phyloP scores from a whole-genome alignment of 2,888 invertebrate species.

The Standfussiana lucernea region DNA sequence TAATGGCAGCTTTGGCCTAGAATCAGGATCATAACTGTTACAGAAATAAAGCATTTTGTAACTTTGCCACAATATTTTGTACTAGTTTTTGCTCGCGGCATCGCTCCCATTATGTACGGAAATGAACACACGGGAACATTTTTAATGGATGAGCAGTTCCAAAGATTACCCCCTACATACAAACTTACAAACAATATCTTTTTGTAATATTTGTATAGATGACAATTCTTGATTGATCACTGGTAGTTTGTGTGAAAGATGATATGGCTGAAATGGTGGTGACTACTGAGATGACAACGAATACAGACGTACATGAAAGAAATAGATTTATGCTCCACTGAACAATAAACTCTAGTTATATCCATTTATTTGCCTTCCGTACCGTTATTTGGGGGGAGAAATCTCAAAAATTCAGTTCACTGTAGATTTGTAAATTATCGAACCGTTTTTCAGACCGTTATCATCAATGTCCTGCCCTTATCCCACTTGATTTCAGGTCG shows the following conservation, averaged over 20 bases:
- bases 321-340: background rate
- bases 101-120: too few species aligned
- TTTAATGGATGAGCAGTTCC: too few species aligned
- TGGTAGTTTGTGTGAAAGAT: background rate
- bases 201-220: too few species aligned
- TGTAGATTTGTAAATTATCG: background rate
- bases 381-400: background rate
- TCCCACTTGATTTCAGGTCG: background rate
- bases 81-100: too few species aligned
- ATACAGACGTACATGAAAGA: background rate
- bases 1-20: background rate
- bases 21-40: background rate
- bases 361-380: background rate
- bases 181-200: too few species aligned
- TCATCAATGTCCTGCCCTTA: background rate
- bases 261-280: background rate
- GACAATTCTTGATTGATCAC: too few species aligned
- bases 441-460: background rate
- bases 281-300: background rate
- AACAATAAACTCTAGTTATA: too few species aligned
- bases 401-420: background rate
- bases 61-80: background rate
- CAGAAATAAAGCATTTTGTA: background rate
- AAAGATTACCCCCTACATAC: too few species aligned
- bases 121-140: too few species aligned